Percentiles rank a stretch among this genome's conserved stretches.
These are phyloP conservation scores for Ceratina japonica DNA, from an alignment of 1,140 invertebrate genomes.

Conservation along the genomic window DNA sequence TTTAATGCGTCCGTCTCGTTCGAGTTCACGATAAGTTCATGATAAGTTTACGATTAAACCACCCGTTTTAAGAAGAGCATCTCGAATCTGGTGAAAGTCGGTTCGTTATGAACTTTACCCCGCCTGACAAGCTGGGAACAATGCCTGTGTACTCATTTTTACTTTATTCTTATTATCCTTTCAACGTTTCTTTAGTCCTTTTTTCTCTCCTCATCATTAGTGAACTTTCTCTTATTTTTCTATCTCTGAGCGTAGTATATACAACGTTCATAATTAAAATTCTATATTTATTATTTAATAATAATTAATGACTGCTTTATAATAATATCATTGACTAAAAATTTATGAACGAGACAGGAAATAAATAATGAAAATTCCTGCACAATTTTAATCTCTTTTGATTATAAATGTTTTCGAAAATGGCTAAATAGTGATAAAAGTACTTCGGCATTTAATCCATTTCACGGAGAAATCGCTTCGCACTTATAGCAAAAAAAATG, in stretches of 20 bases:
- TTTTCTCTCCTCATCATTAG: neutral
- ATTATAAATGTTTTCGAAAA: neutral
- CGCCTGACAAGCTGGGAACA: neutral
- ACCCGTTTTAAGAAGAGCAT: constrained; percentile 20
- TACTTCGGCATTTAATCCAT: neutral
- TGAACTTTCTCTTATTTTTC: neutral
- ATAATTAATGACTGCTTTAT: no score
- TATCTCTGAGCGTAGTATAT: no score
- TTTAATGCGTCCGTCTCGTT: constrained; percentile 45
- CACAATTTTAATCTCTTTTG: neutral
- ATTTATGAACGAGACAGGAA: neutral
- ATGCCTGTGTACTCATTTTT: neutral
- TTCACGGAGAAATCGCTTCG: no score
- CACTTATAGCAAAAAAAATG: no score
- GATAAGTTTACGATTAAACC: neutral
- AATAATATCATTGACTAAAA: no score
- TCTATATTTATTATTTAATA: neutral
- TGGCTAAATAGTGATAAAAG: neutral
- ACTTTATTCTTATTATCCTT: neutral
- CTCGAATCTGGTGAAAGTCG: constrained; percentile 33
- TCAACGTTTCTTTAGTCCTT: neutral
- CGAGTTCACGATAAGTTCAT: constrained; percentile 38
- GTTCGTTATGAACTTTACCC: constrained; percentile 53
- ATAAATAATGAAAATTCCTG: neutral
- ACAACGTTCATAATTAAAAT: neutral